Conservation (phyloP, 2,113 vertebrate genomes). For the Ceuthmochares aereus region DNA sequence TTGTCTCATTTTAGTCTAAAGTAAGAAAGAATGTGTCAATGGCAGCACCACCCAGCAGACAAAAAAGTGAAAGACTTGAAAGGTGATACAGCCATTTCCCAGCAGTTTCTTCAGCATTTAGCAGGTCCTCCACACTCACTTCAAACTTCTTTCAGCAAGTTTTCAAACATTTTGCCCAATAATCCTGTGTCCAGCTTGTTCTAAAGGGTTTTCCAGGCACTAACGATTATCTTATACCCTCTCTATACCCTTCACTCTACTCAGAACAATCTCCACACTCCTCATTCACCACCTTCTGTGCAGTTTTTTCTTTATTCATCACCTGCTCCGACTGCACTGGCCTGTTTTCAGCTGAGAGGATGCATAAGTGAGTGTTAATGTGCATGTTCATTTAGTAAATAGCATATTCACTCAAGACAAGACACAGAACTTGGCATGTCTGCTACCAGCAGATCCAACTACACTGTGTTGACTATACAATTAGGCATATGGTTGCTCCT, state of each 20-base stretch:
- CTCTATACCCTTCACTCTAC: background rate
- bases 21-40: background rate
- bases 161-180: background rate
- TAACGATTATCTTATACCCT: background rate
- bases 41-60: background rate
- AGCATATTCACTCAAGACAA: background rate
- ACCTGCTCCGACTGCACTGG: background rate
- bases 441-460: background rate
- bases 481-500: background rate
- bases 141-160: background rate
- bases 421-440: background rate
- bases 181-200: background rate
- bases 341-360: background rate
- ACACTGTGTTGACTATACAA: rapidly evolving
- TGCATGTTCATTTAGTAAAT: background rate
- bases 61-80: background rate
- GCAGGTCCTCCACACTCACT: background rate
- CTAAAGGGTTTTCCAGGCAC: background rate
- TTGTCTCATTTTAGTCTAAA: background rate
- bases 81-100: background rate
- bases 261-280: background rate
- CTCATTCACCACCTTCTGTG: background rate
- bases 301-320: background rate
- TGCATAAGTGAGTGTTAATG: background rate
- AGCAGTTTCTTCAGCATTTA: background rate